A percentile compares a stretch with the other conserved stretches of the same genome.
Conservation (phyloP, 1,140 invertebrate genomes). For the Scaptomyza pallida region DNA sequence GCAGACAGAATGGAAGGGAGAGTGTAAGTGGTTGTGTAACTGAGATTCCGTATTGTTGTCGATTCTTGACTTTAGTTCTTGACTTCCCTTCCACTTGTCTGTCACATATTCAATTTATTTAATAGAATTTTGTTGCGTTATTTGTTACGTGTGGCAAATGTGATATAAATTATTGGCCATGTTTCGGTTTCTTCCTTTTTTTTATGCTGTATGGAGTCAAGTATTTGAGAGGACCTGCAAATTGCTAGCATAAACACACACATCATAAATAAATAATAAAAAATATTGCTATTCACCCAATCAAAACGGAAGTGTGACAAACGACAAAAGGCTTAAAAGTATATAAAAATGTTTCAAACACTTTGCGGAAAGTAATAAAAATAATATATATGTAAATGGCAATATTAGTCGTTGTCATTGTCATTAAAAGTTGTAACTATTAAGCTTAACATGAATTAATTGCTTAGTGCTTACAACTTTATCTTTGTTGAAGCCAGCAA, state of each 20-base stretch:
- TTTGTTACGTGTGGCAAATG: conserved; percentile 44
- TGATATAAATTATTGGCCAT: conserved; percentile 46
- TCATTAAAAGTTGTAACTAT: neutral
- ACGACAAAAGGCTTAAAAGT: no score
- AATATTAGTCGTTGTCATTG: no score
- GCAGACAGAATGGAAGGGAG: neutral
- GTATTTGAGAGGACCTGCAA: conserved; percentile 6
- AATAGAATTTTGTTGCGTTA: conserved; percentile 58
- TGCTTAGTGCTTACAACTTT: neutral
- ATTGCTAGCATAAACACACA: conserved; percentile 6
- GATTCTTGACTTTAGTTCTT: conserved; percentile 17
- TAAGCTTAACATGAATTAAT: conserved; percentile 15
- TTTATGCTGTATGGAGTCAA: neutral
- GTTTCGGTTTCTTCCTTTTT: neutral
- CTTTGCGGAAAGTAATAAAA: no score
- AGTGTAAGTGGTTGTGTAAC: conserved; percentile 15
- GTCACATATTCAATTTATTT: conserved; percentile 74
- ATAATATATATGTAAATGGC: no score
- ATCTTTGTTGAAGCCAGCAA: conserved; percentile 4
- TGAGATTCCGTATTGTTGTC: conserved; percentile 39
- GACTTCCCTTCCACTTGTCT: conserved; percentile 52
- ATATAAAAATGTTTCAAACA: no score
- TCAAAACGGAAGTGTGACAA: neutral
- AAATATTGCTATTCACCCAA: conserved; percentile 1
- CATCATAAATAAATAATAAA: no score